phyloP scores from a whole-genome alignment of 2,888 invertebrate species.

The Idaea straminata region DNA sequence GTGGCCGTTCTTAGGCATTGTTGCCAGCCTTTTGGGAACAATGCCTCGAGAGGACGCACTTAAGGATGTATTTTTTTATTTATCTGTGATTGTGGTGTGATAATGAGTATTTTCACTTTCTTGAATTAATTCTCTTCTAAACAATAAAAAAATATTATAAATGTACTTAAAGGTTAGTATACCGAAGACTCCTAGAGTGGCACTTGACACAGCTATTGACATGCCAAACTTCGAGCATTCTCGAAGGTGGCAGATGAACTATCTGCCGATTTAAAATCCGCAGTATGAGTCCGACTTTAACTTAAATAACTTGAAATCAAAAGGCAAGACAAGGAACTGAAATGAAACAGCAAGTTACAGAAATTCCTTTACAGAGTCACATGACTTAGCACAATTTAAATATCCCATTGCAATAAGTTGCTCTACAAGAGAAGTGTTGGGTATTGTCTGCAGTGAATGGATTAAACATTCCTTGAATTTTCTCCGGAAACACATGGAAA shows the following conservation, averaged over 20 bases:
- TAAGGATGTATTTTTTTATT: too few species aligned
- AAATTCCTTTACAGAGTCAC: not conserved
- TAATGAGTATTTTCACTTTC: too few species aligned
- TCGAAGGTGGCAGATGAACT: not conserved
- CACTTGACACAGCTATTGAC: too few species aligned
- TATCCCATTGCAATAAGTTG: not conserved
- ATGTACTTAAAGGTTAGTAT: too few species aligned
- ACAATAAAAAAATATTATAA: too few species aligned
- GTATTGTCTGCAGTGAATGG: not conserved
- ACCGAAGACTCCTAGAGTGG: too few species aligned
- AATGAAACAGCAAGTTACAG: not conserved
- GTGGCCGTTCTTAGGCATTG: too few species aligned
- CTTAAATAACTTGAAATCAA: not conserved
- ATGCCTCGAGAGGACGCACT: too few species aligned
- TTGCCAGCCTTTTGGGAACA: too few species aligned
- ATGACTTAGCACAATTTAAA: not conserved
- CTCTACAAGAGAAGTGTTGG: not conserved
- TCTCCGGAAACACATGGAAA: not conserved
- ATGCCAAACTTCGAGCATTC: too few species aligned
- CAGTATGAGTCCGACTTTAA: not conserved
- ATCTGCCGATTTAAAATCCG: not conserved
- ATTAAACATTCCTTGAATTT: not conserved
- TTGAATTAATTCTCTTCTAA: too few species aligned
- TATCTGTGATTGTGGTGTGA: too few species aligned
- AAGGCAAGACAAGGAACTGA: not conserved